A percentile compares a stretch with the other conserved stretches of the same genome.
phyloP scores from a whole-genome alignment of 1,140 invertebrate species.

The Phymorhynchus buccinoides region DNA sequence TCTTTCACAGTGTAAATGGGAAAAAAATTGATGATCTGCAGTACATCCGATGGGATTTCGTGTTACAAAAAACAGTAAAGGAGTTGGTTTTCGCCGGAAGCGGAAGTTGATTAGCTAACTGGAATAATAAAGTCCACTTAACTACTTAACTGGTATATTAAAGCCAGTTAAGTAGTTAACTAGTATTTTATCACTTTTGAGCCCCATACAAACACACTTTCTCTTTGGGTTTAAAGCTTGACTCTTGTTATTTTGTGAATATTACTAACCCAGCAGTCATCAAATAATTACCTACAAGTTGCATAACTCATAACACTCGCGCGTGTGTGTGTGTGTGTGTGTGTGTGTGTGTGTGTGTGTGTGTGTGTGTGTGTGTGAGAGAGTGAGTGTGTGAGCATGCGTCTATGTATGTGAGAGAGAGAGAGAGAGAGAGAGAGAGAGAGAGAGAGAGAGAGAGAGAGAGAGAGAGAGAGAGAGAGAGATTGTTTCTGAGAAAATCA shows the following conservation, averaged over 20 bases:
- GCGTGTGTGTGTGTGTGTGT: background rate
- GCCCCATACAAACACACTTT: background rate
- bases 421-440: background rate
- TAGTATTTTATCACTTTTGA: no score
- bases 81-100: no score
- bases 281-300: background rate
- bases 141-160: no score
- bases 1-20: no score
- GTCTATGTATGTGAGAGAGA: background rate
- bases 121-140: no score
- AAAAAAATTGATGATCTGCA: no score
- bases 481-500: no score
- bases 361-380: background rate
- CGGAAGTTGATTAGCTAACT: background rate
- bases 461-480: background rate
- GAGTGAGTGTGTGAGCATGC: background rate
- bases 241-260: background rate
- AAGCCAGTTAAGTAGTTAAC: no score
- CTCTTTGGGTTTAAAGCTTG: background rate
- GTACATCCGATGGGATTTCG: no score
- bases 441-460: background rate
- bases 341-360: slow-evolving; percentile 1
- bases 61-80: no score
- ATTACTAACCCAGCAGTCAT: no score
- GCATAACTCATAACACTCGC: background rate